These are phyloP conservation scores for Ameiurus melas DNA, from an alignment of 2,113 vertebrate genomes.

Conservation along the genomic window DNA sequence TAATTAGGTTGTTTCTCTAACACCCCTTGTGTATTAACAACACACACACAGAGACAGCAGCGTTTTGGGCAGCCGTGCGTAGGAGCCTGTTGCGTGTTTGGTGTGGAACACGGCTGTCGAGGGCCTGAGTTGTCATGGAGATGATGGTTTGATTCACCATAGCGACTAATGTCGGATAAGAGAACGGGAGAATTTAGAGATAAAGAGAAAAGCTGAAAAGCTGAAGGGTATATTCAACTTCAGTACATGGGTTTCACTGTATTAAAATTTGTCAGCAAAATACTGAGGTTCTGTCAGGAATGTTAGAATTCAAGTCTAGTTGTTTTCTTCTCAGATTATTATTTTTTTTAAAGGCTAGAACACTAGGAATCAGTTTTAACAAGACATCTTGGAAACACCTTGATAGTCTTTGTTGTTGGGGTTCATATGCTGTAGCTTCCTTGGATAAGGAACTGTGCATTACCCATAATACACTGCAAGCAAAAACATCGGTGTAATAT, in stretches of 20 bases:
- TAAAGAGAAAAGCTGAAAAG: constrained; percentile 24
- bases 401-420: neutral
- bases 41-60: constrained; percentile 39
- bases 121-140: constrained; percentile 57
- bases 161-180: constrained; percentile 53
- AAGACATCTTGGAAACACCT: neutral
- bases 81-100: constrained; percentile 60
- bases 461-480: neutral
- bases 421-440: neutral
- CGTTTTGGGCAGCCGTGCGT: constrained; percentile 54
- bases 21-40: constrained; percentile 55
- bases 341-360: neutral
- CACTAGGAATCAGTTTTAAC: neutral
- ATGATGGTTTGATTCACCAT: constrained; percentile 59
- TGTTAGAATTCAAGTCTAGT: neutral
- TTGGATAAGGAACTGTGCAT: neutral
- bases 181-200: constrained; percentile 31
- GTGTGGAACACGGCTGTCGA: constrained; percentile 53
- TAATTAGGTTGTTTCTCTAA: constrained; percentile 56
- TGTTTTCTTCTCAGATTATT: neutral
- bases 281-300: neutral
- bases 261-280: neutral
- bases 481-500: neutral
- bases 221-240: constrained; percentile 8
- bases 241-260: constrained; percentile 25